Evolutionary conservation across 2,888 invertebrate species (phyloP), one percentile per base, ranked within the genome.

Genomic region (Quadriops clusia): DNA sequence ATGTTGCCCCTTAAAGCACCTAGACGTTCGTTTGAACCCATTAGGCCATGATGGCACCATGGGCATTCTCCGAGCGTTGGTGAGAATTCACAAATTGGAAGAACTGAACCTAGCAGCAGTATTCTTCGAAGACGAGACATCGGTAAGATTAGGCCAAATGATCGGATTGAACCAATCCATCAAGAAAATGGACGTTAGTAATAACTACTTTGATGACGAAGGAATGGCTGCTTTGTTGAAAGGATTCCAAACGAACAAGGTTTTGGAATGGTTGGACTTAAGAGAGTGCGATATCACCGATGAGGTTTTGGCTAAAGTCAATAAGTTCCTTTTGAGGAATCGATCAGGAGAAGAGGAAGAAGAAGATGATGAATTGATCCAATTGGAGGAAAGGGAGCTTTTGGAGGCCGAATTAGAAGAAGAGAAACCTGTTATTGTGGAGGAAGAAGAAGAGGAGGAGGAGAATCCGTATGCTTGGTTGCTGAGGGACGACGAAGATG

Each of bases 21-120:
- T 69, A 17, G 66, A 75, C 60, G 59, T 77, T 38, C 66, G 71
- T 40, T 50, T 77, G 33, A 78, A 78, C 47, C 72, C 72, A 5
- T 60, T 78, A 55, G 63, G 67, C 3, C 60, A 71, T 22, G 61
- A 65, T 6, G 76, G 76, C 27, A 68, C 68, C 2, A 67, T 70
- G 37, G 70, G 64, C 42, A 65, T 74, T 36, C 65, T 72, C 14
- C 65, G 71, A 17, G 68, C 70, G 2, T 59, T 74, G 33, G 69
- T 72, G 5, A 63, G 72, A 13, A 67, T 65, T 26, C 60, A 61
- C 30, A 68, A 67, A 45, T 68, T 70, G 8, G 63, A 63, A 43
- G 68, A 68, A 22, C 50, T 74, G 32, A 68, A 65, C 23, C 54
- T 74, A 10, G 67, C 70, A 40, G 68, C 66, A 8, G 71, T 71